Conservation (phyloP, 1,140 invertebrate species). For the Sweltsa coloradensis region DNA sequence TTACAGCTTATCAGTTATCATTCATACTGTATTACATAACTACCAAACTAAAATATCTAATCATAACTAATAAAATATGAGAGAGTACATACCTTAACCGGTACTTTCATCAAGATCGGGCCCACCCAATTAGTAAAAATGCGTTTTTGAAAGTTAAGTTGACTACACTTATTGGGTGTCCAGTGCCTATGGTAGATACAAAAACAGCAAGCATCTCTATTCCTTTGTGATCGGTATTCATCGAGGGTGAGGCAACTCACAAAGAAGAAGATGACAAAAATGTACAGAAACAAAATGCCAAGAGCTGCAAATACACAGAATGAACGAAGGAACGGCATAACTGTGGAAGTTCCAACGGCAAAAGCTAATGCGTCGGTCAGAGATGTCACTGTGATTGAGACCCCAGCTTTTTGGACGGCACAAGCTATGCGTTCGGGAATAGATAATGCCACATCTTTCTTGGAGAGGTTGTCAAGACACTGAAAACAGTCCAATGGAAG, state of each 20-base stretch:
- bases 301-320: slow-evolving; percentile 38
- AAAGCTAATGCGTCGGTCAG: slow-evolving; percentile 55
- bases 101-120: slow-evolving; percentile 31
- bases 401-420: slow-evolving; percentile 41
- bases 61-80: background rate
- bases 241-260: slow-evolving; percentile 40
- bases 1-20: background rate
- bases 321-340: slow-evolving; percentile 35
- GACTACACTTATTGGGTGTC: slow-evolving; percentile 34
- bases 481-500: no score
- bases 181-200: slow-evolving; percentile 30
- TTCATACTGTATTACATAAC: background rate
- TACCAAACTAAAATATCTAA: slow-evolving; percentile 3
- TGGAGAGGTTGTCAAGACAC: slow-evolving; percentile 26
- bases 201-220: slow-evolving; percentile 36
- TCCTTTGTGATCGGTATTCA: slow-evolving; percentile 31
- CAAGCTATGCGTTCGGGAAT: slow-evolving; percentile 30
- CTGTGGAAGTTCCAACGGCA: slow-evolving; percentile 43
- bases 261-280: slow-evolving; percentile 42
- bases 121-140: slow-evolving; percentile 37
- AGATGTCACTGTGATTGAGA: slow-evolving; percentile 54
- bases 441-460: slow-evolving; percentile 23
- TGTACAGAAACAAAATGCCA: slow-evolving; percentile 36
- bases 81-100: slow-evolving; percentile 28
- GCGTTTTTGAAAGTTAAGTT: slow-evolving; percentile 30